Evolutionary conservation across 2,797 vertebrate genomes (phyloP).

Genomic region (Phataginus tricuspis): DNA sequence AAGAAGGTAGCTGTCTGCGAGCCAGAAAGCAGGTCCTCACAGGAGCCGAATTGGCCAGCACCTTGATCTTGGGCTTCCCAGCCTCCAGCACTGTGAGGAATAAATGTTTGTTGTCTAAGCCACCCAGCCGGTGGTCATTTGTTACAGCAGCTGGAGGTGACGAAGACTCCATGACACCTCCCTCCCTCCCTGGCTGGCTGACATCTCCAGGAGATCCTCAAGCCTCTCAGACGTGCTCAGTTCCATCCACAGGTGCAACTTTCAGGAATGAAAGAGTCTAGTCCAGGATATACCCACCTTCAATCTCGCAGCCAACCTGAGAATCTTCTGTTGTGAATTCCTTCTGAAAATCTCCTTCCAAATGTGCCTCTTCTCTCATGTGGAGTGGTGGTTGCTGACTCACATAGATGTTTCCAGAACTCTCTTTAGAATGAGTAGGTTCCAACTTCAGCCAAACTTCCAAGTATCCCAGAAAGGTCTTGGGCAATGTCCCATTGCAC

Average conservation of each 20-base stretch:
- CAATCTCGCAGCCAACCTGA: background rate
- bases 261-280: background rate
- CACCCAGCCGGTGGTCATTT: too few species aligned
- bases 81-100: background rate
- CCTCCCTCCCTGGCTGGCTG: background rate
- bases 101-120: background rate
- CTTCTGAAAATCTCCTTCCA: background rate
- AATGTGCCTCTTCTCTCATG: too few species aligned
- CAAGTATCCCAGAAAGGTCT: background rate
- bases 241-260: background rate
- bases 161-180: background rate
- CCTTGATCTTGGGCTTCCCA: background rate
- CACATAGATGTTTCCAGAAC: background rate
- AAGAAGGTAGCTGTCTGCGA: background rate
- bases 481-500: fast-evolving
- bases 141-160: background rate
- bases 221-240: background rate
- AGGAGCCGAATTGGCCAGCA: background rate
- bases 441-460: background rate
- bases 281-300: background rate
- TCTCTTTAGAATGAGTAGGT: background rate
- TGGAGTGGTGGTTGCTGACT: background rate
- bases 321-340: too few species aligned
- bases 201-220: too few species aligned
- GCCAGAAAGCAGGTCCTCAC: background rate